Base-by-base conservation (phyloP, 1,140 invertebrate species). In the Monochamus saltuarius region DNA sequence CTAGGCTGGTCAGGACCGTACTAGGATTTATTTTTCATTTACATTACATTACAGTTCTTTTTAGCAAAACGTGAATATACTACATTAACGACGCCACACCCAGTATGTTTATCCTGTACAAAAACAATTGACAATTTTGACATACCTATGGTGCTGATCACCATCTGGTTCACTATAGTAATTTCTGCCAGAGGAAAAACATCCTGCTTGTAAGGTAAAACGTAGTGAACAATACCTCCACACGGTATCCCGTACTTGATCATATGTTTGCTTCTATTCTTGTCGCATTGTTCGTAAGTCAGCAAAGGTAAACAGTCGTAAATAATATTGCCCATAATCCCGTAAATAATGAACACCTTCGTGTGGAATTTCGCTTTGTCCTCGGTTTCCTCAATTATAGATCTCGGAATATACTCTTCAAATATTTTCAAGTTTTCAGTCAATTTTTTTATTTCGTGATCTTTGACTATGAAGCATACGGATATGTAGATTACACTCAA, bases 281-380 rank as follows among this genome's bases (percentile, higher is more conserved):
- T 8, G 39, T 56, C 16, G 51, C 70, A 72, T 42, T 64, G 59
- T 39, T 60, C 35, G 0, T 61, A 55, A n/a, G 56, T 64, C 13
- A 72, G 22, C 11, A 67, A 59, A 1, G 70, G 70, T 50, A 66
- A 64, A 17, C 64, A 22, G 49, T 62, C 61, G 40, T 72, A 72
- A 7, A 70, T 51, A 10, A 69, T 54, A 43, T 70, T 72, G 11
- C 70, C 70, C n/a, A 65, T 9, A 13, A 70, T 56, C 9, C 66
- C 65, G 45, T 72, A 72, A 34, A 62, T 60, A 13, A 72, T 29
- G 42, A 72, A 64, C 2, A 67, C 14, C 58, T 71, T 71, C 7
- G 59, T 62, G 36, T 67, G 65, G 4, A 69, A 58, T n/a, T 63
- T 69, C 2, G 69, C 62, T 19, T 56, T 66, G 2, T 59, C 13